A percentile compares a stretch with the other conserved stretches of the same genome.
phyloP scores from a whole-genome alignment of 2,113 vertebrate genomes.

The Muntiacus reevesi region DNA sequence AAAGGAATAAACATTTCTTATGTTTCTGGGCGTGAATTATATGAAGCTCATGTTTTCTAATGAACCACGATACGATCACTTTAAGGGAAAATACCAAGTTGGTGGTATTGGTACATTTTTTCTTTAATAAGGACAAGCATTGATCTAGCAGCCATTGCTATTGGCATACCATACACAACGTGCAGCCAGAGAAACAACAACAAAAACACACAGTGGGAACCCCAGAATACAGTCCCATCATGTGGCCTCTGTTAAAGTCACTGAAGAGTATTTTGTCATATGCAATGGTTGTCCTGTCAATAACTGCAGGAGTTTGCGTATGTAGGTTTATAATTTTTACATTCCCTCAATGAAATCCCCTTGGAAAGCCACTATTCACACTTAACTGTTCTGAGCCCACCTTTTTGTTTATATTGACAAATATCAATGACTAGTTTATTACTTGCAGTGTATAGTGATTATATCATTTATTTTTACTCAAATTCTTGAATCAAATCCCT shows the following conservation, averaged over 20 bases:
- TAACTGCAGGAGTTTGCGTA: not conserved
- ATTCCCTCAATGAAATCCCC: not conserved
- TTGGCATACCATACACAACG: not conserved
- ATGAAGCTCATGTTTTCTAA: conserved; percentile 14
- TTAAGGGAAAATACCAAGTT: not conserved
- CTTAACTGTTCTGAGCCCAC: not conserved
- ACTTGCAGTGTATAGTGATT: not conserved
- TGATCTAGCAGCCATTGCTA: not conserved
- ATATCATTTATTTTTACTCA: not conserved
- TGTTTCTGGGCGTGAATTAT: not conserved
- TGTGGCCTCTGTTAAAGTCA: not conserved
- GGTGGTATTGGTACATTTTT: not conserved
- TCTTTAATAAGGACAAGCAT: not conserved
- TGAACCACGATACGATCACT: not conserved
- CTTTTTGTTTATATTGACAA: not conserved
- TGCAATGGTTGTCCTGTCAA: not conserved
- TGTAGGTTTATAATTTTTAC: not conserved
- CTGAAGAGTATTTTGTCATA: not conserved
- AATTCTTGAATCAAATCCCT: not conserved
- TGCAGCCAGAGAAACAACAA: not conserved
- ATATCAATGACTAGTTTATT: not conserved
- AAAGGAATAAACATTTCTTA: not conserved
- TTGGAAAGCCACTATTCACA: not conserved
- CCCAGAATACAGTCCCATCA: not conserved
- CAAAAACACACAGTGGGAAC: not conserved